Evolutionary conservation across 1,140 invertebrate genomes (phyloP), one percentile per base, ranked within the genome.

Genomic region (Nephila pilipes): DNA sequence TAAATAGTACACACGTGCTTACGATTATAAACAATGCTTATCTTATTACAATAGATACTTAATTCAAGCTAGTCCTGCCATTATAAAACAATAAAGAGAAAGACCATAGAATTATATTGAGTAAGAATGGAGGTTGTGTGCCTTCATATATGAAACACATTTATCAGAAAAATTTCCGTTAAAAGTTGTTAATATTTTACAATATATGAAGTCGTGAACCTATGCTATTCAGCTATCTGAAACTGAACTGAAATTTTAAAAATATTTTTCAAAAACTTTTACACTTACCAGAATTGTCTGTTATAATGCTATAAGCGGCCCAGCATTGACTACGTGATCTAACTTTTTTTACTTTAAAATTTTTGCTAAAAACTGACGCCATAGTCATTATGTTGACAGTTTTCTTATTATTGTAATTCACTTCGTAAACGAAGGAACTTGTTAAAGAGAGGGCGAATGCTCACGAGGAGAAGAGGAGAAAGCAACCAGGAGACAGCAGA

Each of bases 161-260:
- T 25, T n/a, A 65, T 14, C 12, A 10, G 0, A 65, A 65, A 63
- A 25, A n/a, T n/a, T 25, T 65, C 25, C 1, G 63, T 14, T 10
- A 12, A 8, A 29, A n/a, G 25, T 12, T 65, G 22, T 25, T 12
- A 65, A 29, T 8, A 46, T 46, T 65, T 65, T 1, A 65, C 25
- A n/a, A n/a, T 8, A 25, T 65, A n/a, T 10, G 63, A 5, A 65
- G 63, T 25, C 63, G 10, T 65, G 63, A n/a, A n/a, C 63, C 63
- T 65, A 65, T 65, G 63, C 63, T 65, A 65, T 25, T 65, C 63
- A 65, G 63, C 25, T 65, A 65, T 65, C 63, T 65, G 63, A 14
- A 25, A n/a, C 63, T 12, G 63, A 65, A 65, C 63, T 12, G 22
- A 65, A 65, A 12, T n/a, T 65, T 65, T n/a, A 25, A 29, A 65